Conservation (phyloP, 2,888 invertebrate species). For the Synergus japonicus region DNA sequence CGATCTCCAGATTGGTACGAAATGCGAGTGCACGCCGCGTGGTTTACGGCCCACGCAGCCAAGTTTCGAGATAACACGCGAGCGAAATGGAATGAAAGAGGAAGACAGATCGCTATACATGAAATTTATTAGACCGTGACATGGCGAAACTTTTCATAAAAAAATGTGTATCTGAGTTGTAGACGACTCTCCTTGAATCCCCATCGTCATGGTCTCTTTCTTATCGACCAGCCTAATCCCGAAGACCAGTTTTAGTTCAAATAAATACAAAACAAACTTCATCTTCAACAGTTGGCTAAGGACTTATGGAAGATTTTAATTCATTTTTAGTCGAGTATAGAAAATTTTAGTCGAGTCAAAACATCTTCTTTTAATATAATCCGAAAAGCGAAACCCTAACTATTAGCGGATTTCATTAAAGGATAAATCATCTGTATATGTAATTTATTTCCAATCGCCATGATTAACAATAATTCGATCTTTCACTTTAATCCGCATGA, state of each 20-base stretch:
- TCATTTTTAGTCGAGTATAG: no score
- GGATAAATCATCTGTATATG: no score
- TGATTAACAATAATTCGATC: not conserved
- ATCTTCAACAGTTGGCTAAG: not conserved
- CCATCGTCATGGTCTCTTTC: not conserved
- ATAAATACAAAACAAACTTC: not conserved
- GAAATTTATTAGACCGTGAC: slow-evolving; percentile 52
- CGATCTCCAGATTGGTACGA: slow-evolving; percentile 53
- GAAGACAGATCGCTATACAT: slow-evolving; percentile 39
- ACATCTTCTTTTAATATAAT: no score
- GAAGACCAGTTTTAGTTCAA: not conserved
- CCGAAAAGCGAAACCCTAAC: no score
- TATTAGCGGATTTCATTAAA: no score
- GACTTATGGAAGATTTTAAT: no score
- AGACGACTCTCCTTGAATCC: not conserved
- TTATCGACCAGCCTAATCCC: not conserved
- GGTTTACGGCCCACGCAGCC: slow-evolving; percentile 53
- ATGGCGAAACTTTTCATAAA: slow-evolving; percentile 38
- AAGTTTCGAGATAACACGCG: slow-evolving; percentile 49
- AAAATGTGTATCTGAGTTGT: slow-evolving; percentile 12
- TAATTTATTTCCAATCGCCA: not conserved
- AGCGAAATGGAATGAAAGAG: slow-evolving; percentile 36
- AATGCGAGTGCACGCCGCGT: slow-evolving; percentile 53
- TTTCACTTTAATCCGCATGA: not conserved
- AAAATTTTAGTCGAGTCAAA: no score